Base-by-base conservation (phyloP, 2,888 invertebrate species). In the Pyralis farinalis region DNA sequence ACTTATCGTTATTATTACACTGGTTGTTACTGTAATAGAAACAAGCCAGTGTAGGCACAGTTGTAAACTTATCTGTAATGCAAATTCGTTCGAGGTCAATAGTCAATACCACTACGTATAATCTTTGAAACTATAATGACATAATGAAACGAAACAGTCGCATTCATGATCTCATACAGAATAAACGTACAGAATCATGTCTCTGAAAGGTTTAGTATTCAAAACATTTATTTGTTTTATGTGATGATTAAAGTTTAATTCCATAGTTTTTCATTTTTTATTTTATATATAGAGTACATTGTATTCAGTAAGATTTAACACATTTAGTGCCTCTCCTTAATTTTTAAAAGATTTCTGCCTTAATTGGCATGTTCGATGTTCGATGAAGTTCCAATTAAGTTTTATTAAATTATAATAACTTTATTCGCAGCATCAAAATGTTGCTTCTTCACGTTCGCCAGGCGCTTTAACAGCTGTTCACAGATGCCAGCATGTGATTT, bases 401-500 rank as follows among this genome's bases (percentile, higher is more conserved):
- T 16, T 16, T 16, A 4, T 16, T 32, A n/a, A 32, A n/a, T n/a
- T 12, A 31, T 9, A 30, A 7, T 25, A 22, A 31, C 20, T 11
- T n/a, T 22, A 40, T 42, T 55, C 51, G 25, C 47, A 63, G 63
- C 49, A 27, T 27, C 44, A 16, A 49, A 40, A 28, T 30, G 40
- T 42, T 52, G 46, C 34, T 21, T 43, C 8, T 47, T 47, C 28
- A 32, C 33, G 10, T 30, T 47, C 5, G 20, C 39, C 9, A 56
- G 62, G 37, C 40, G 46, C 6, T 58, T 54, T 41, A 47, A 50
- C 5, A 31, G 29, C 7, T n/a, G 49, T 43, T 42, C 48, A 6
- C 44, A 53, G 2, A 37, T 61, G 33, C 73, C 79, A 5, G 56
- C 55, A 44, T 63, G 58, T 52, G 63, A 72, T 34, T 81, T 82